These are phyloP conservation scores for Pelvicachromis taeniatus DNA, from an alignment of 2,113 vertebrate genomes.

Conservation along the genomic window DNA sequence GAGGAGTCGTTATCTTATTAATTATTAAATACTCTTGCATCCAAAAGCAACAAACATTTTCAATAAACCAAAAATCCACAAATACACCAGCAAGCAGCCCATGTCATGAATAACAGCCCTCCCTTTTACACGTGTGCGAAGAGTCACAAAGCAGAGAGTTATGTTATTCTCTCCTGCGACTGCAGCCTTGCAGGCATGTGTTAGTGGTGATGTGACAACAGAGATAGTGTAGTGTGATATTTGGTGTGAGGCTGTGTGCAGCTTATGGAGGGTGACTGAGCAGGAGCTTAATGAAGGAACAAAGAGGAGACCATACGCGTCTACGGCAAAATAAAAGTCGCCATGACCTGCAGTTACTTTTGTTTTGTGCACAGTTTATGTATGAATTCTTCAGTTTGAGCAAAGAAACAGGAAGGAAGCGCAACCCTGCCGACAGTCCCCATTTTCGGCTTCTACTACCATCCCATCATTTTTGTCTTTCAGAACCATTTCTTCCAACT, in stretches of 20 bases:
- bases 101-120: not conserved
- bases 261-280: constrained; percentile 31
- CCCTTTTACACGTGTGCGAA: not conserved
- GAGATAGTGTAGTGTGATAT: not conserved
- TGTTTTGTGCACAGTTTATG: not conserved
- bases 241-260: constrained; percentile 4
- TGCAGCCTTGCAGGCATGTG: constrained; percentile 10
- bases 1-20: not conserved
- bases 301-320: constrained; percentile 4
- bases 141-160: not conserved
- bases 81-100: not conserved
- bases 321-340: not conserved
- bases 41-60: not conserved
- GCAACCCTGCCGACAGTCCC: constrained; percentile 6
- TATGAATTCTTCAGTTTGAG: not conserved
- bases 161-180: not conserved
- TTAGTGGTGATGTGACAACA: constrained; percentile 12
- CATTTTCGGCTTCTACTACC: constrained; percentile 47
- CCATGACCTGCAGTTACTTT: not conserved
- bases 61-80: not conserved
- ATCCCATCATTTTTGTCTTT: constrained; percentile 35
- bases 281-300: constrained; percentile 42
- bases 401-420: not conserved
- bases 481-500: constrained; percentile 36
- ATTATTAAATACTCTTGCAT: not conserved